phyloP scores from a whole-genome alignment of 2,888 invertebrate species.

The Platynereis dumerilii region DNA sequence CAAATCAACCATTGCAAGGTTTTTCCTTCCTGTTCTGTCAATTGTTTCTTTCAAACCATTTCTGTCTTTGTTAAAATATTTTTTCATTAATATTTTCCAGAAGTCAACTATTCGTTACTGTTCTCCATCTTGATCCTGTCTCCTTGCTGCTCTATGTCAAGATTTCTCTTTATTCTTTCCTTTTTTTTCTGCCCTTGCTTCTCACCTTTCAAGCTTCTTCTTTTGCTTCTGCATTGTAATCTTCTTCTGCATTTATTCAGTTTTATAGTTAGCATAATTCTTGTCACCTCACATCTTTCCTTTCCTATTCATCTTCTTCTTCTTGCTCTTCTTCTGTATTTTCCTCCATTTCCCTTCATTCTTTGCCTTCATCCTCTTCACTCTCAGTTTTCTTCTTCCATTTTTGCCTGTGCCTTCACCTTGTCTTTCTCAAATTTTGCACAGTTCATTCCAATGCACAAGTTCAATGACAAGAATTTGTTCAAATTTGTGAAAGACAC shows the following conservation, averaged over 20 bases:
- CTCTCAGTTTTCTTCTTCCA: conserved; percentile 21
- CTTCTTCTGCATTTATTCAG: conserved; percentile 5
- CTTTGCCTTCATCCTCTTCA: background rate
- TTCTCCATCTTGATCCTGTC: conserved; percentile 9
- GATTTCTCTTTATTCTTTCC: conserved; percentile 10
- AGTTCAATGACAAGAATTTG: background rate
- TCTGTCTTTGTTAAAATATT: too few species aligned
- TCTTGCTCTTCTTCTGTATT: conserved; percentile 9
- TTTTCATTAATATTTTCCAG: too few species aligned
- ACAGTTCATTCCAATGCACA: background rate
- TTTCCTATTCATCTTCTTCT: conserved; percentile 22
- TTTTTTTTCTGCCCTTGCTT: background rate
- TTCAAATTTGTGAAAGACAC: too few species aligned
- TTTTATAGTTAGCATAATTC: background rate
- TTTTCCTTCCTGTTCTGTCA: too few species aligned
- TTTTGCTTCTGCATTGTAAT: conserved; percentile 11
- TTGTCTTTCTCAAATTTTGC: conserved; percentile 37
- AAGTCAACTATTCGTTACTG: too few species aligned
- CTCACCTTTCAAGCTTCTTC: conserved; percentile 14
- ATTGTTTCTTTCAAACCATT: too few species aligned
- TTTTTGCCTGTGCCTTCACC: conserved; percentile 39
- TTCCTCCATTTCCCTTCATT: conserved; percentile 3
- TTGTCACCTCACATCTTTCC: conserved; percentile 8
- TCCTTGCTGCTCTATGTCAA: conserved; percentile 18
- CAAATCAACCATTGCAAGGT: too few species aligned